Base-by-base conservation (phyloP, 2,888 invertebrate species). In the Drosophila kanekoi region DNA sequence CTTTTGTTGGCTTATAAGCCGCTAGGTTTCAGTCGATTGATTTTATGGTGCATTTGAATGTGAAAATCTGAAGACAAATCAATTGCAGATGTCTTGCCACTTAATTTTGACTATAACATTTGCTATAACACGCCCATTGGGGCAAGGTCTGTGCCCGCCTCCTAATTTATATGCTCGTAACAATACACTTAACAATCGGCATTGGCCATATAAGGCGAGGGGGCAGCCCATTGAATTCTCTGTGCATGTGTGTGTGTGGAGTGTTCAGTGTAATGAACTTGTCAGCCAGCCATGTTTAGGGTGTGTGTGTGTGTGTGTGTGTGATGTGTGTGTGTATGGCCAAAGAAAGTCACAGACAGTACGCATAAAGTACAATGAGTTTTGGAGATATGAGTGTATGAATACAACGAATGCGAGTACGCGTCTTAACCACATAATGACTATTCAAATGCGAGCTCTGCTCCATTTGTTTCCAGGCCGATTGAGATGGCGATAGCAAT, bases 201-300 rank as follows among this genome's bases (percentile, higher is more conserved):
- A 65, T 76, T 53, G 62, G 52, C 81, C 83, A 78, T 73, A 82
- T 76, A 76, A 48, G 76, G 81, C 45, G 45, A 43, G 61, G 58
- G 61, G 8, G 18, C 65, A 53, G 58, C 8, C 49, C 45, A 58
- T 47, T 59, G 37, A 49, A 57, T 52, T 53, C 38, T 8, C 0
- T 41, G 35, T 35, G 11, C 35, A 43, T 58, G 11, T 28, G 11
- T 58, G 11, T 28, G 11, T 41, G 48, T 53, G 11, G 38, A 40
- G 32, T 51, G 41, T 51, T 56, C 68, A 63, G 85, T 73, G 81
- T 82, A 86, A 86, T 86, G 86, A 86, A 86, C 86, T 88, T 85
- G 84, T 87, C 81, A 84, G 78, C 76, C 82, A 80, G 80, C 73
- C 82, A 78, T 81, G 76, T 76, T 84, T 74, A 85, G 83, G 87